Conservation (phyloP, 2,113 vertebrate genomes). For the Poecile atricapillus region DNA sequence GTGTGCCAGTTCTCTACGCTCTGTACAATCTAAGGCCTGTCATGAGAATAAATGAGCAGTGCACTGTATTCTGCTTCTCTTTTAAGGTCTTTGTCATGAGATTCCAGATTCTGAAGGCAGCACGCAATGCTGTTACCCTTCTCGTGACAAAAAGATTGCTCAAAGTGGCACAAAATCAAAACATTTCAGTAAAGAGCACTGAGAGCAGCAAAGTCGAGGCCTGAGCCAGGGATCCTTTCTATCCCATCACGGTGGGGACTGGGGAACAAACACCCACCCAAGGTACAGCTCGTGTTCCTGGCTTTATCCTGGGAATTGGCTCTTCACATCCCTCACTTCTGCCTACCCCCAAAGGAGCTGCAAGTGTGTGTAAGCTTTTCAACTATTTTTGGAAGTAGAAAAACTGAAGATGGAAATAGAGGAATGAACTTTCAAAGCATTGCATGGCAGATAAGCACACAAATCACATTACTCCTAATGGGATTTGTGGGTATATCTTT, state of each 20-base stretch:
- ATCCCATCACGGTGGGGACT: not conserved
- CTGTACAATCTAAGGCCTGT: constrained; percentile 62
- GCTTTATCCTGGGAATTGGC: not conserved
- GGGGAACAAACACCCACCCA: not conserved
- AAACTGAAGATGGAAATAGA: constrained; percentile 25
- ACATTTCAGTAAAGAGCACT: not conserved
- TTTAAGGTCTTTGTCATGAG: constrained; percentile 52
- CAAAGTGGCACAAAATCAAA: constrained; percentile 58
- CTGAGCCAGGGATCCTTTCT: not conserved
- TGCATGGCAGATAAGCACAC: constrained; percentile 50
- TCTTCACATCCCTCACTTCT: not conserved
- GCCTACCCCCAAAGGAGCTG: not conserved
- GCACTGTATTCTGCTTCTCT: constrained; percentile 47
- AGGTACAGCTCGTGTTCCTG: not conserved
- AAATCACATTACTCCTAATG: constrained; percentile 69
- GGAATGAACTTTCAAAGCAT: constrained; percentile 57
- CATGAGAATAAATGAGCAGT: constrained; percentile 68
- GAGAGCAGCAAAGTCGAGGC: not conserved
- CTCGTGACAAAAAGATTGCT: constrained; percentile 36
- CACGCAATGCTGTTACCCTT: constrained; percentile 48
- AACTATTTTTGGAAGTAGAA: constrained; percentile 28
- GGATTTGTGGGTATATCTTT: constrained; percentile 67
- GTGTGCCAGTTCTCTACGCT: constrained; percentile 47
- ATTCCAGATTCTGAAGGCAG: constrained; percentile 59
- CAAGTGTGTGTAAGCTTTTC: constrained; percentile 3